Evolutionary conservation across 1,140 invertebrate species (phyloP).

Genomic region (Drosophila truncata): DNA sequence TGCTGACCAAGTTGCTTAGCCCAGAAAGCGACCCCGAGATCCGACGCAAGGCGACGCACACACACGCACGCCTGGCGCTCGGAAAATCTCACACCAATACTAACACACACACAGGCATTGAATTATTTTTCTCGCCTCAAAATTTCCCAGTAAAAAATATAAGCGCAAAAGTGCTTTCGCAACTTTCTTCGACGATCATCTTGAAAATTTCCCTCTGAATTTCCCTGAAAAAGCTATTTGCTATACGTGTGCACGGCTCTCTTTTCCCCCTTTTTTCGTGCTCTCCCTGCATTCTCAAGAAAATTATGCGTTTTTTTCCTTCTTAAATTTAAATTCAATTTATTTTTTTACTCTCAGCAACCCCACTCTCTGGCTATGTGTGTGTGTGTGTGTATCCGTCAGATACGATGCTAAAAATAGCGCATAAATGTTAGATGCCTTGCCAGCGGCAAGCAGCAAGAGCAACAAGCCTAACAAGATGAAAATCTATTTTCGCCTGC

Average conservation of each 20-base stretch:
- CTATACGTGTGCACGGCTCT: constrained; percentile 4
- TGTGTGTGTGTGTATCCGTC: constrained; percentile 62
- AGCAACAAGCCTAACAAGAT: constrained; percentile 64
- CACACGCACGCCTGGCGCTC: constrained; percentile 27
- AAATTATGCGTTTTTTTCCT: constrained; percentile 68
- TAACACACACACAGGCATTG: constrained; percentile 57
- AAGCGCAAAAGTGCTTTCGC: constrained; percentile 72
- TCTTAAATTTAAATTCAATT: constrained; percentile 43
- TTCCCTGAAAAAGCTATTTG: constrained; percentile 39
- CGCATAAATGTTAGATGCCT: constrained; percentile 61
- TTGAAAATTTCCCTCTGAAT: constrained; percentile 68
- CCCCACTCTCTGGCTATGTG: constrained; percentile 29
- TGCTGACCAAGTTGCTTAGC: constrained; percentile 76
- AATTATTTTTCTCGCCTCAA: constrained; percentile 70
- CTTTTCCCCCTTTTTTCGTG: constrained; percentile 13
- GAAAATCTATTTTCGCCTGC: constrained; percentile 73
- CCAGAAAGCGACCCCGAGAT: constrained; percentile 75
- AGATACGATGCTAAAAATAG: constrained; percentile 71
- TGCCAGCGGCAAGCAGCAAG: constrained; percentile 41
- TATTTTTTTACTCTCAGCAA: constrained; percentile 44
- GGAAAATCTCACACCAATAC: constrained; percentile 33
- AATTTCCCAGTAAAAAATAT: constrained; percentile 79
- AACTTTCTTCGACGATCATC: constrained; percentile 53
- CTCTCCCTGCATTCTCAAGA: constrained; percentile 53
- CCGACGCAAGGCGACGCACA: constrained; percentile 61